These are phyloP conservation scores for Sebastes steindachneri DNA, from an alignment of 2,797 vertebrate species.

Conservation along the genomic window DNA sequence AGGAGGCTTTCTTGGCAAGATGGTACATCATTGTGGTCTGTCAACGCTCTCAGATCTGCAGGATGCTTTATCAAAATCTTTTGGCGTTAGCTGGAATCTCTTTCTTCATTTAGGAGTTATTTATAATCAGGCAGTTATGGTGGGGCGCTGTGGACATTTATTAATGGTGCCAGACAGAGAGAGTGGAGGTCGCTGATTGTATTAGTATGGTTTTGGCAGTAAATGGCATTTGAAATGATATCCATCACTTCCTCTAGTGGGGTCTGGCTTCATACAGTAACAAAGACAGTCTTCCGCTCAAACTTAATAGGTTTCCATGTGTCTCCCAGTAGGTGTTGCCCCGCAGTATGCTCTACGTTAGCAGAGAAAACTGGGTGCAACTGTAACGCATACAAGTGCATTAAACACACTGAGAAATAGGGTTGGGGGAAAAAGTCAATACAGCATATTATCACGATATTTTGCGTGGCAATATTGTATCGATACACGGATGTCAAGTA, in stretches of 20 bases:
- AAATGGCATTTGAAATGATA: constrained; percentile 7
- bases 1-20: neutral
- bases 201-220: neutral
- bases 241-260: neutral
- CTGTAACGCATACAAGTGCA: neutral
- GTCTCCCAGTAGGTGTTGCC: neutral
- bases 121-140: neutral
- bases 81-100: neutral
- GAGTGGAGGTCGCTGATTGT: neutral
- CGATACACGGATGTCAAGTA: no score
- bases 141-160: neutral
- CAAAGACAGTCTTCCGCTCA: neutral
- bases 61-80: neutral
- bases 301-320: neutral
- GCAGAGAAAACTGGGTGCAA: neutral
- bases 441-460: no score
- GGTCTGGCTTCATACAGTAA: neutral
- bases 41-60: neutral
- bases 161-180: neutral
- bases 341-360: neutral
- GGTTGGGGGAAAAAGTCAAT: no score
- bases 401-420: neutral
- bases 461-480: no score
- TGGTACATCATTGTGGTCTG: neutral
- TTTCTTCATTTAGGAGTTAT: neutral